Evolutionary conservation across 2,113 vertebrate species (phyloP).

Genomic region (Aspidoscelis tigris): DNA sequence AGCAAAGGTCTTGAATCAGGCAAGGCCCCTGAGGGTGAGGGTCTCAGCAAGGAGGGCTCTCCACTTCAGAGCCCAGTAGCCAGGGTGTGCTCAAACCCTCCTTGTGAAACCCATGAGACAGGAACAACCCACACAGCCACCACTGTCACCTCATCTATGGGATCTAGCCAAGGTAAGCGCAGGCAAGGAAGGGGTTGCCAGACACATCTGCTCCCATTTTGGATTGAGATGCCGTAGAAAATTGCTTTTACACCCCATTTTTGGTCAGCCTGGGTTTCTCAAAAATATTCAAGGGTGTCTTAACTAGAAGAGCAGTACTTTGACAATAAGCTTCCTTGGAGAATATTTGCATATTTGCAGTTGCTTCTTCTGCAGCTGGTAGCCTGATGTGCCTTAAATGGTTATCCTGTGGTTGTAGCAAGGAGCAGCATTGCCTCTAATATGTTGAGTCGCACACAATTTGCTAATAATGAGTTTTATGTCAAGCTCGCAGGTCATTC

Average conservation of each 20-base stretch:
- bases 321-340: too few species aligned
- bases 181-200: neutral
- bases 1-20: constrained; percentile 10
- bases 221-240: neutral
- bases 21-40: constrained; percentile 27
- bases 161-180: constrained; percentile 75
- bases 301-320: neutral
- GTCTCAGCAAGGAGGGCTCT: neutral
- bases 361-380: too few species aligned
- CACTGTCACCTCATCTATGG: constrained; percentile 81
- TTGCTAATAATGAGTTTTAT: too few species aligned
- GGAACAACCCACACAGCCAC: constrained; percentile 87
- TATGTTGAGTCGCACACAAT: too few species aligned
- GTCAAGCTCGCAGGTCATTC: too few species aligned
- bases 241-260: neutral
- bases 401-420: too few species aligned
- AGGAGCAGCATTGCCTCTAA: too few species aligned
- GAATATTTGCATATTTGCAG: too few species aligned
- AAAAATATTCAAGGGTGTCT: neutral
- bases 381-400: too few species aligned
- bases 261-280: too few species aligned
- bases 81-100: constrained; percentile 81
- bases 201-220: neutral
- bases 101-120: constrained; percentile 84
- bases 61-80: constrained; percentile 9